These are phyloP conservation scores for Propithecus perrieri DNA, from an alignment of 2,797 vertebrate genomes.

Conservation along the genomic window DNA sequence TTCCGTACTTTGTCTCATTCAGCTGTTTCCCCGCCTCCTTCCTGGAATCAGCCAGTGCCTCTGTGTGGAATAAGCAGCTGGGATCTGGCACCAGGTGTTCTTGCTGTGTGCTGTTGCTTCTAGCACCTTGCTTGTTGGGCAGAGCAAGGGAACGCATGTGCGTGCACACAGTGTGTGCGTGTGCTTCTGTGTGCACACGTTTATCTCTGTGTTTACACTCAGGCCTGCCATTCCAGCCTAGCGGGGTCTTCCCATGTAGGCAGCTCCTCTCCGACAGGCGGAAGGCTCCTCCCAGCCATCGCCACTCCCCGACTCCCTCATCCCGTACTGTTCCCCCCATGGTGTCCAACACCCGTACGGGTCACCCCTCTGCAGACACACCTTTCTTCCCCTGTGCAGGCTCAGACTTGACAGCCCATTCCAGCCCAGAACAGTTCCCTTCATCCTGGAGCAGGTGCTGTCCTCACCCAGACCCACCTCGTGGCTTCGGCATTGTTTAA, in stretches of 20 bases:
- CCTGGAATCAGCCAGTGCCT: neutral
- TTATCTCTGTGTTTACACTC: no score
- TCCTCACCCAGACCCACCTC: neutral
- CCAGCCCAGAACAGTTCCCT: rapidly evolving
- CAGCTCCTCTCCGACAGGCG: neutral
- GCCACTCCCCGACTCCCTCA: neutral
- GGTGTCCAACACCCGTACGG: rapidly evolving
- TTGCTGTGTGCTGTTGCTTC: neutral
- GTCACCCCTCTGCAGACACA: rapidly evolving
- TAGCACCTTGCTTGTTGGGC: neutral
- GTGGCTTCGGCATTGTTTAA: neutral
- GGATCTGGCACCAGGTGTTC: neutral
- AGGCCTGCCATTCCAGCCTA: neutral
- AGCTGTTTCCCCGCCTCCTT: neutral
- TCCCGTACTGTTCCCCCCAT: neutral
- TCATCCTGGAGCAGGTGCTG: neutral
- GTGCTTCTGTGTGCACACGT: no score
- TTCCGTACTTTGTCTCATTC: neutral
- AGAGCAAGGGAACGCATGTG: neutral
- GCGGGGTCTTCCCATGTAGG: rapidly evolving
- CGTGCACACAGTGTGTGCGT: no score
- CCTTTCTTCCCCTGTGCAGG: rapidly evolving
- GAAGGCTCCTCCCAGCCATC: no score
- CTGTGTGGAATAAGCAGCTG: neutral
- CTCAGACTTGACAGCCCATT: neutral